Evolutionary conservation across 2,888 invertebrate species (phyloP).

Genomic region (Andrena trimmerana): DNA sequence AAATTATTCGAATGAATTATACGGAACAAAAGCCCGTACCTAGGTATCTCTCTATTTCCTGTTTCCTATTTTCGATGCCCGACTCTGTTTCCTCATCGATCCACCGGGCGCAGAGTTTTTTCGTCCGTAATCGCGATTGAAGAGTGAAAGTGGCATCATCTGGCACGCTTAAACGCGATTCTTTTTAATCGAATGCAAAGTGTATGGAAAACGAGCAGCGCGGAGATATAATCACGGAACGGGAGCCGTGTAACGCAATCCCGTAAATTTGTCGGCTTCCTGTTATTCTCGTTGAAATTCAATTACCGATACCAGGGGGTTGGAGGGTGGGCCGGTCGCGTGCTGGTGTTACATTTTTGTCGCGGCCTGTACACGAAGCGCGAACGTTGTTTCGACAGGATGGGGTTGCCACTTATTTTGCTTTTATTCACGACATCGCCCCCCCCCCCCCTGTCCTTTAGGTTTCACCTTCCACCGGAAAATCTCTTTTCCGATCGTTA

Average conservation of each 20-base stretch:
- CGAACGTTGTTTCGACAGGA: conserved; percentile 33
- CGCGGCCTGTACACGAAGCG: conserved; percentile 35
- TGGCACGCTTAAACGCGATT: conserved; percentile 31
- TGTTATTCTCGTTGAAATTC: conserved; percentile 74
- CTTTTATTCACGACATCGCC: conserved; percentile 50
- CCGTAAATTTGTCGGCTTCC: conserved; percentile 72
- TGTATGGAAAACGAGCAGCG: conserved; percentile 57
- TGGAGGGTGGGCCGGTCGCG: neutral
- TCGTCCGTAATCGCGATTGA: conserved; percentile 6
- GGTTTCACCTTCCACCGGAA: neutral
- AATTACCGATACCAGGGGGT: conserved; percentile 64
- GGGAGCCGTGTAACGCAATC: conserved; percentile 68
- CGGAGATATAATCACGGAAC: conserved; percentile 67
- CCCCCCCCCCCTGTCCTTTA: conserved; percentile 18
- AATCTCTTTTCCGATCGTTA: neutral
- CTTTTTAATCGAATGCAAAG: conserved; percentile 64
- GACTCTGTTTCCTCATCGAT: neutral
- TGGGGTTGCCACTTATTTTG: conserved; percentile 42
- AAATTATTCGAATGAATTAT: neutral
- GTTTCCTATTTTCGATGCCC: neutral
- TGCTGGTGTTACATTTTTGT: conserved; percentile 57
- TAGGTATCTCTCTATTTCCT: neutral
- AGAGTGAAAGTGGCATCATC: conserved; percentile 47
- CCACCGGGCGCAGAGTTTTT: neutral
- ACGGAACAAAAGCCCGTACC: neutral